phyloP scores from a whole-genome alignment of 1,140 invertebrate species.

The Arctopsyche grandis region DNA sequence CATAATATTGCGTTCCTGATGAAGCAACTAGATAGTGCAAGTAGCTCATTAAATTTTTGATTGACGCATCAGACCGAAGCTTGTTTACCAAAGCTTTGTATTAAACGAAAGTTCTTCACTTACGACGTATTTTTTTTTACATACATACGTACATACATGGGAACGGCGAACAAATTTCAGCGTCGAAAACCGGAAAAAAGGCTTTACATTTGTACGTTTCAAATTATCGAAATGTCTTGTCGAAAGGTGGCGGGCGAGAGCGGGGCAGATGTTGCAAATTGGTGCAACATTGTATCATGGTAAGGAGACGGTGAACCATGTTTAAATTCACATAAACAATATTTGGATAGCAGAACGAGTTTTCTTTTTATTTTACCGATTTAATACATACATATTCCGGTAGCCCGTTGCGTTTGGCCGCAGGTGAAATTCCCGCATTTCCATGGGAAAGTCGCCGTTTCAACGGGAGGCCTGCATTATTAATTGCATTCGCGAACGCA shows the following conservation, averaged over 20 bases:
- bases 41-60: too few relatives aligned
- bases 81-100: too few relatives aligned
- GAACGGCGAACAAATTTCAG: too few relatives aligned
- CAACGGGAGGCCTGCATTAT: background rate
- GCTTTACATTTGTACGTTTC: background rate
- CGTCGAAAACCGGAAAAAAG: background rate
- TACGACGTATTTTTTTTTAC: too few relatives aligned
- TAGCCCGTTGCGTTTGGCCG: constrained; percentile 9
- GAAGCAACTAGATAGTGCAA: too few relatives aligned
- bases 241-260: background rate
- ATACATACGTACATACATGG: too few relatives aligned
- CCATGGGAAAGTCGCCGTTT: background rate
- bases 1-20: too few relatives aligned
- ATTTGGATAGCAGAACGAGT: constrained; percentile 3
- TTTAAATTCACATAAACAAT: constrained; percentile 30
- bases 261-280: constrained; percentile 38
- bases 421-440: constrained; percentile 29
- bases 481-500: background rate
- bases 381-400: constrained; percentile 13
- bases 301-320: background rate
- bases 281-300: constrained; percentile 33
- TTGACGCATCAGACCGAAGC: too few relatives aligned
- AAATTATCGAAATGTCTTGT: background rate
- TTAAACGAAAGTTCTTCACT: too few relatives aligned
- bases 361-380: background rate